Evolutionary conservation across 64 coral and sea anemone species (phyloP).

Genomic region (Dendrophyllia cribrosa): DNA sequence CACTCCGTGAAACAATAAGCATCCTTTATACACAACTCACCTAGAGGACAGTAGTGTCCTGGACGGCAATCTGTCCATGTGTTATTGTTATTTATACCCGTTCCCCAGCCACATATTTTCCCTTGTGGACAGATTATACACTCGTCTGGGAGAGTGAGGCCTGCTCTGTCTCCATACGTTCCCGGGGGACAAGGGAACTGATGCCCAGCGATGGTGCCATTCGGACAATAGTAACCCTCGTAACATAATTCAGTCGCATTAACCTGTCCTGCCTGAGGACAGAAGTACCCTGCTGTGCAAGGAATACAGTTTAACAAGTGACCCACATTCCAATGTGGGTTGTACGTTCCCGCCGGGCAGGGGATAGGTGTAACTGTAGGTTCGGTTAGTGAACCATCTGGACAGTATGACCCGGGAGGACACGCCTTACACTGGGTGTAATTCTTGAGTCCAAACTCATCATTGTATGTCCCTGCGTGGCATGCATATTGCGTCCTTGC

Average conservation of each 20-base stretch:
- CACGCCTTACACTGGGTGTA: conserved; percentile 91
- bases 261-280: conserved; percentile 86
- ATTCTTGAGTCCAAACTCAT: conserved; percentile 76
- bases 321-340: conserved; percentile 89
- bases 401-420: conserved; percentile 91
- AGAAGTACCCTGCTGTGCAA: conserved; percentile 90
- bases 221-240: conserved; percentile 99
- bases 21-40: conserved; percentile 46
- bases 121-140: conserved; percentile 83
- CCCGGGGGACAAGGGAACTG: conserved; percentile 96
- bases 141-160: conserved; percentile 83
- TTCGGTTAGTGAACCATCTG: conserved; percentile 88
- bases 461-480: conserved; percentile 91
- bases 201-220: conserved; percentile 83
- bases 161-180: conserved; percentile 86
- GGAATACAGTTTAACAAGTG: conserved; percentile 90
- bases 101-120: conserved; percentile 95
- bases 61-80: conserved; percentile 84
- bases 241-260: conserved; percentile 87
- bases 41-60: conserved; percentile 92
- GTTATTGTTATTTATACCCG: conserved; percentile 85
- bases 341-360: conserved; percentile 96
- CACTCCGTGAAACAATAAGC: too few relatives aligned
- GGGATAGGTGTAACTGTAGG: conserved; percentile 83
- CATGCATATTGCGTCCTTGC: conserved; percentile 87